Evolutionary conservation across 2,888 invertebrate genomes (phyloP), one percentile per base, ranked within the genome.

Genomic region (Neoascia interrupta): DNA sequence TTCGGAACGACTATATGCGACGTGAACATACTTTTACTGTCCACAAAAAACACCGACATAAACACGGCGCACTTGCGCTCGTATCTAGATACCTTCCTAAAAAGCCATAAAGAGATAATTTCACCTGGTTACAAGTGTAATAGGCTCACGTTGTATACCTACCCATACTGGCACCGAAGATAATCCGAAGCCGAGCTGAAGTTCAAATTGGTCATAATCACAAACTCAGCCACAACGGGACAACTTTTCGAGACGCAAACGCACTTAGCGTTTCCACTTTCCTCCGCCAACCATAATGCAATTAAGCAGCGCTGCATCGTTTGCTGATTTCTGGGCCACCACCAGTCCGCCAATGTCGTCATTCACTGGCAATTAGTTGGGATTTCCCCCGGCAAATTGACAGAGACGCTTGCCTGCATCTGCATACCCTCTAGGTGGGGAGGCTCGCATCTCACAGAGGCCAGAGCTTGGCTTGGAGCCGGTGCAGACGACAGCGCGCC

Each of bases 91-190:
- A n/a, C n/a, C n/a, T n/a, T 72, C 64, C 60, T 47, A 54, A 54
- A 31, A 49, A 53, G 63, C 58, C 53, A 70, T 70, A 70, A 76
- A 75, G 70, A 70, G 53, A 76, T 72, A 76, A 76, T 72, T 72
- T 76, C 76, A 76, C 76, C 72, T 76, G 76, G 49, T 53, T 26
- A 58, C 49, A 47, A 37, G 56, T 53, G 31, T 45, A 56, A 63
- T 49, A 63, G 54, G 39, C 56, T 43, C 61, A 75, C 54, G 8
- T 26, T 8, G 8, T 26, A 26, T 26, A 26, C 26, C 53, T 56
- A 63, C 34, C 4, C 26, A 53, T 26, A 34, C 43, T 43, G 6
- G 26, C n/a, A 5, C 26, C 23, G 11, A 34, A 49, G 37, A 51
- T 39, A 51, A 58, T 37, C 36, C 16, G 54, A 64, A 56, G 54